These are phyloP conservation scores for Isurus oxyrinchus DNA, from an alignment of 2,113 vertebrate genomes.

Conservation along the genomic window DNA sequence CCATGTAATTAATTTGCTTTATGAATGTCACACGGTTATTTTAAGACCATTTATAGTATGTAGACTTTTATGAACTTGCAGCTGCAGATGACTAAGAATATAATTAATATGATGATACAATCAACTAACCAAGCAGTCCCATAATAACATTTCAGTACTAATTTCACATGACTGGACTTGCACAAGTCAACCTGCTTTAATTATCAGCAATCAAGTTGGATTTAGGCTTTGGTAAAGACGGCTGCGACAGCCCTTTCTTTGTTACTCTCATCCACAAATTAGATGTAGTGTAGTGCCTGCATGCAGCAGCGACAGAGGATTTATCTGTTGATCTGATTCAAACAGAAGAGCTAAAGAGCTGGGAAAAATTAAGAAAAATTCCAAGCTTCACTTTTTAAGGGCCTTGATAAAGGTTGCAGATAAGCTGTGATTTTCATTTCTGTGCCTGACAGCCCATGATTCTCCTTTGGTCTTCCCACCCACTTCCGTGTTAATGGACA, in stretches of 20 bases:
- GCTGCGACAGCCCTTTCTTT: background rate
- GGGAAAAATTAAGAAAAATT: background rate
- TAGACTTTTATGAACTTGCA: background rate
- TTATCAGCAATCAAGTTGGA: background rate
- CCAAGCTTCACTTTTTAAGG: background rate
- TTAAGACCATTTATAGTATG: background rate
- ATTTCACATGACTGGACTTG: background rate
- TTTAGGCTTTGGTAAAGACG: background rate
- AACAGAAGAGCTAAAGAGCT: background rate
- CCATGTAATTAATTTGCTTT: conserved; percentile 28
- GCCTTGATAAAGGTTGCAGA: background rate
- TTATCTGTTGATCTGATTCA: background rate
- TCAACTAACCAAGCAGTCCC: background rate
- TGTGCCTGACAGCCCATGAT: background rate
- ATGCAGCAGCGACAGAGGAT: background rate
- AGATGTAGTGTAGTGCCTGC: background rate
- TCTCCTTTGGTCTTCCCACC: background rate
- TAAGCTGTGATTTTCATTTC: background rate
- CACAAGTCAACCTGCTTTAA: background rate
- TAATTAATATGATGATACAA: background rate
- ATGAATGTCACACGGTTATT: conserved; percentile 22
- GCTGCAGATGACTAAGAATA: conserved; percentile 4
- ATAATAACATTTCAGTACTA: background rate
- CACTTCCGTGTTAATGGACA: background rate
- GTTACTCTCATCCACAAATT: background rate